Conservation (phyloP, 2,888 invertebrate genomes). For the Sympetrum striolatum region DNA sequence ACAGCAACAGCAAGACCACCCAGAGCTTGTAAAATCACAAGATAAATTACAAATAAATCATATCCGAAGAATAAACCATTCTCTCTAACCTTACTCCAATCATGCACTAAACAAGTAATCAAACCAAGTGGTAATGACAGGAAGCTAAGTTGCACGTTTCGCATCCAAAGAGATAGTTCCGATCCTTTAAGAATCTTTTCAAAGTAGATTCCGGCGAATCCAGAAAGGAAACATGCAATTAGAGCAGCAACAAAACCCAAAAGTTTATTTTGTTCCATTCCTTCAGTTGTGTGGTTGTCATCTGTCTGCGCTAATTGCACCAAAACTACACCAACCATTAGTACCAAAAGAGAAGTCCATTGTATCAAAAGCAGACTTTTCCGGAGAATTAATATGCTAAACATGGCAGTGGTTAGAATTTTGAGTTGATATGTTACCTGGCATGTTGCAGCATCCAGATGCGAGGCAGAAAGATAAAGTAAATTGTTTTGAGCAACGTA, state of each 20-base stretch:
- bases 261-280: constrained; percentile 72
- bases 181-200: constrained; percentile 97
- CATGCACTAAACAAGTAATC: constrained; percentile 77
- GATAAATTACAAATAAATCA: constrained; percentile 77
- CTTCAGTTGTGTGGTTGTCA: constrained; percentile 53
- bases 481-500: constrained; percentile 98
- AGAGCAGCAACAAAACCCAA: constrained; percentile 84
- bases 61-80: constrained; percentile 81
- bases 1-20: constrained; percentile 97
- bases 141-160: constrained; percentile 95
- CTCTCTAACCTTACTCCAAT: constrained; percentile 65
- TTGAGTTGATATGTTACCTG: constrained; percentile 99
- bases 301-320: constrained; percentile 76
- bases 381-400: constrained; percentile 87
- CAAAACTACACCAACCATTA: constrained; percentile 81
- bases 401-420: constrained; percentile 95
- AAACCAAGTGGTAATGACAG: constrained; percentile 90
- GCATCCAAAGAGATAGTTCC: constrained; percentile 89
- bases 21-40: constrained; percentile 88
- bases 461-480: constrained; percentile 94
- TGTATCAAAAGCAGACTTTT: constrained; percentile 77
- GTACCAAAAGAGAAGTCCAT: constrained; percentile 84
- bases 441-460: constrained; percentile 98
- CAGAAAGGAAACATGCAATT: constrained; percentile 89
- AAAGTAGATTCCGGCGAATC: constrained; percentile 98